phyloP scores from a whole-genome alignment of 1,140 invertebrate genomes.

The Cherax destructor region DNA sequence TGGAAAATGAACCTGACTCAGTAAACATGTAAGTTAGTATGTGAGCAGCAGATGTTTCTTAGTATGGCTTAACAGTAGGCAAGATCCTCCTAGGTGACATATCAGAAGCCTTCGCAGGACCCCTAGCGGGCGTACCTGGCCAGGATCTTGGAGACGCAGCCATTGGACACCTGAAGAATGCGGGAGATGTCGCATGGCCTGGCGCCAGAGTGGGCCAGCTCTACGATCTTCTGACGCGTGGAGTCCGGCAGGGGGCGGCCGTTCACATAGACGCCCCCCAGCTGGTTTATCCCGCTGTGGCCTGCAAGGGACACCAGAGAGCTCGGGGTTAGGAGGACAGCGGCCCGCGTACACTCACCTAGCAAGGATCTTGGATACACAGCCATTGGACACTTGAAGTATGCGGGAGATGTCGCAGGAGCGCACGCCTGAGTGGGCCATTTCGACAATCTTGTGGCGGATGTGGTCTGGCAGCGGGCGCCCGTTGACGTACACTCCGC shows the following conservation, averaged over 20 bases:
- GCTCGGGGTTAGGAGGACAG: conserved; percentile 50
- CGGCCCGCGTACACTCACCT: conserved; percentile 60
- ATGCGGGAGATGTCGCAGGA: conserved; percentile 65
- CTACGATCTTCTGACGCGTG: conserved; percentile 88
- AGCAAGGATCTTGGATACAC: conserved; percentile 67
- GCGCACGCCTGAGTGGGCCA: conserved; percentile 63
- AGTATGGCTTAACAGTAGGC: not conserved
- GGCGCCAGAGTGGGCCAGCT: conserved; percentile 94
- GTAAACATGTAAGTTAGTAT: not conserved
- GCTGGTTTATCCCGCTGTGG: conserved; percentile 80
- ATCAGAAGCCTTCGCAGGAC: conserved; percentile 51
- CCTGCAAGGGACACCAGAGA: conserved; percentile 73
- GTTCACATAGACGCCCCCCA: conserved; percentile 81
- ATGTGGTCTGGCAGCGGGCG: conserved; percentile 65
- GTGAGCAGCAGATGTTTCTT: not conserved
- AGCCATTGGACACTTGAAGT: conserved; percentile 67
- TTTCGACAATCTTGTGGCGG: conserved; percentile 66
- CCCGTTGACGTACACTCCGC: conserved; percentile 63
- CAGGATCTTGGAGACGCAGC: conserved; percentile 91
- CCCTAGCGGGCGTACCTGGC: conserved; percentile 80
- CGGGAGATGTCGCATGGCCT: conserved; percentile 96
- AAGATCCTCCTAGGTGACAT: not conserved
- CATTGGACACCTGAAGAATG: conserved; percentile 93
- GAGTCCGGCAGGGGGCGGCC: conserved; percentile 80
- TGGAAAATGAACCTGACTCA: not conserved